A percentile compares a stretch with the other conserved stretches of the same genome.
Evolutionary conservation across 2,888 invertebrate genomes (phyloP).

Genomic region (Aphodius sticticus): DNA sequence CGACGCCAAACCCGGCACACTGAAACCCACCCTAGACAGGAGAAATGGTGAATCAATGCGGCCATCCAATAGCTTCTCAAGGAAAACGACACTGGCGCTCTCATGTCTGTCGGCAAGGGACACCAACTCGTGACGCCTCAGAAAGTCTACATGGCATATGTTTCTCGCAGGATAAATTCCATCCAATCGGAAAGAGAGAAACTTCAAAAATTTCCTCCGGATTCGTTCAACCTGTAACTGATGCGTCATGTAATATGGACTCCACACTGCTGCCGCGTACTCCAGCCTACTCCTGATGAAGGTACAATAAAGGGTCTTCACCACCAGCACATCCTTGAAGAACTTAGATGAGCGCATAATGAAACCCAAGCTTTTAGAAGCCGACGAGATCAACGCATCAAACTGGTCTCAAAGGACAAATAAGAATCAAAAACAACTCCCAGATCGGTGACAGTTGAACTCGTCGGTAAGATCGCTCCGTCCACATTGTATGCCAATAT

Average conservation of each 20-base stretch:
- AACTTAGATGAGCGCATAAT: background rate
- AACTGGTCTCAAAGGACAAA: background rate
- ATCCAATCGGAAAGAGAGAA: background rate
- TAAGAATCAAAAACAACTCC: background rate
- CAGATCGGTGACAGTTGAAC: background rate
- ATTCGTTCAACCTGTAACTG: background rate
- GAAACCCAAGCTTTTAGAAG: background rate
- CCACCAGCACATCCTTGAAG: background rate
- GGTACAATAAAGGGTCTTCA: background rate
- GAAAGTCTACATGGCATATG: background rate
- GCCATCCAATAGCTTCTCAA: background rate
- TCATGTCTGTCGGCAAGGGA: background rate
- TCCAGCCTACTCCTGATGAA: background rate
- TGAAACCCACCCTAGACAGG: background rate
- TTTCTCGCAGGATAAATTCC: background rate
- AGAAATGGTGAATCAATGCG: background rate
- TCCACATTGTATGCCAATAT: background rate
- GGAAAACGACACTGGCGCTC: background rate
- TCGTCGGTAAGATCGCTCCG: background rate
- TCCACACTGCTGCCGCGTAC: background rate
- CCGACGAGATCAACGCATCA: background rate
- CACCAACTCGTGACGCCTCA: background rate
- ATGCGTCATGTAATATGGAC: background rate
- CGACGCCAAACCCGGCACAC: background rate
- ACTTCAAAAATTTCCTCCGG: background rate